Base-by-base conservation (phyloP, 1,140 invertebrate species). In the Pseudomyrmex flavicornis region DNA sequence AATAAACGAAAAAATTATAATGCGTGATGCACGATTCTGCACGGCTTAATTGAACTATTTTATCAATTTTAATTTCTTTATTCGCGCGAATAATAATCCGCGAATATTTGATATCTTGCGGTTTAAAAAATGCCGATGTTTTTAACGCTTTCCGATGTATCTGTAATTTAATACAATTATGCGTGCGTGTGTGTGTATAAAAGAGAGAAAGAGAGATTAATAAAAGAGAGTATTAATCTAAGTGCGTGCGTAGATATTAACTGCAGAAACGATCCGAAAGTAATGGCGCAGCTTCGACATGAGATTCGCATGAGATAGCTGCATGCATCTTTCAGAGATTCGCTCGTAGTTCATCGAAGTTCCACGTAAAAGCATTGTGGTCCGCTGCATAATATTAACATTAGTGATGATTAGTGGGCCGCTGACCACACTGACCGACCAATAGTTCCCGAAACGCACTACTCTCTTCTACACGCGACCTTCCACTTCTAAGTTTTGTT, bases 381-480 rank as follows among this genome's bases (percentile, higher is more conserved):
- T 87, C 35, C 82, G 87, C 91, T 92, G 92, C 91, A 93, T 93
- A 93, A 93, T 93, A 93, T 93, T 93, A 93, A 92, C 92, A 93
- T 93, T 93, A 93, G 89, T 85, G 89, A 89, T 93, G 92, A 93
- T 93, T 93, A 93, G 92, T 93, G 92, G 88, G 90, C 87, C 90
- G 90, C 90, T 62, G 85, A 88, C 75, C 82, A 76, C 4, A 35
- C 22, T 77, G 85, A 83, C 86, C 77, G 82, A 62, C 88, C 91
- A 91, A 92, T 89, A 91, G 65, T 82, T 84, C 61, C 35, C 70
- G 85, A 85, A 87, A 87, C 83, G 73, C 22, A 85, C 63, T 89
- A 85, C 85, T 86, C 87, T 86, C 84, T 89, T 80, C 82, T 70
- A 92, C 89, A 90, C 88, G 88, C 90, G 86, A 90, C 88, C 90